A percentile compares a stretch with the other conserved stretches of the same genome.
phyloP scores from a whole-genome alignment of 2,888 invertebrate species.

The Epinotia bilunana region DNA sequence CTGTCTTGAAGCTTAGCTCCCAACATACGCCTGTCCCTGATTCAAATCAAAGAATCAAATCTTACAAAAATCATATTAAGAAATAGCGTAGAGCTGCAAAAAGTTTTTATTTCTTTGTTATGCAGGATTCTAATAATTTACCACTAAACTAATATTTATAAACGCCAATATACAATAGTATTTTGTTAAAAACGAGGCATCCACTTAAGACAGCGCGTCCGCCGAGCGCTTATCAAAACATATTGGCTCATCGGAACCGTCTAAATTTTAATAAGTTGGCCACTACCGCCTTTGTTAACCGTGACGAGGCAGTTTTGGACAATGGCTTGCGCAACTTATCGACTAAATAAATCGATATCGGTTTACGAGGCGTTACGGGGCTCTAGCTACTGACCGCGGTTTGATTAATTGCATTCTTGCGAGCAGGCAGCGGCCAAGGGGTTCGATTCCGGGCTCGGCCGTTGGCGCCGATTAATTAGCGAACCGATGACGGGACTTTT shows the following conservation, averaged over 20 bases:
- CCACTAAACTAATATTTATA: constrained; percentile 69
- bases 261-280: constrained; percentile 84
- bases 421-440: constrained; percentile 58
- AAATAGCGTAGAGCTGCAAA: not conserved
- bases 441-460: constrained; percentile 68
- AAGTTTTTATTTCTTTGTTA: constrained; percentile 22
- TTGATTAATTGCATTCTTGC: constrained; percentile 82
- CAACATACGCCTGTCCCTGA: too few relatives aligned
- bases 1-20: too few relatives aligned
- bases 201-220: constrained; percentile 63
- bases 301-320: constrained; percentile 78
- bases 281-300: constrained; percentile 81
- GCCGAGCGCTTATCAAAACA: constrained; percentile 81
- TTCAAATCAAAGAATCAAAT: too few relatives aligned
- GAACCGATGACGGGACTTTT: constrained; percentile 68
- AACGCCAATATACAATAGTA: constrained; percentile 55
- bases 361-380: constrained; percentile 82
- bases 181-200: constrained; percentile 69
- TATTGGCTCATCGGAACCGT: constrained; percentile 77
- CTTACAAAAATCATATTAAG: too few relatives aligned
- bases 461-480: constrained; percentile 82
- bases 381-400: constrained; percentile 82
- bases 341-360: constrained; percentile 83
- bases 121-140: constrained; percentile 58
- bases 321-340: constrained; percentile 83